Base-by-base conservation (phyloP, 2,888 invertebrate species). In the Drosophila greeni region DNA sequence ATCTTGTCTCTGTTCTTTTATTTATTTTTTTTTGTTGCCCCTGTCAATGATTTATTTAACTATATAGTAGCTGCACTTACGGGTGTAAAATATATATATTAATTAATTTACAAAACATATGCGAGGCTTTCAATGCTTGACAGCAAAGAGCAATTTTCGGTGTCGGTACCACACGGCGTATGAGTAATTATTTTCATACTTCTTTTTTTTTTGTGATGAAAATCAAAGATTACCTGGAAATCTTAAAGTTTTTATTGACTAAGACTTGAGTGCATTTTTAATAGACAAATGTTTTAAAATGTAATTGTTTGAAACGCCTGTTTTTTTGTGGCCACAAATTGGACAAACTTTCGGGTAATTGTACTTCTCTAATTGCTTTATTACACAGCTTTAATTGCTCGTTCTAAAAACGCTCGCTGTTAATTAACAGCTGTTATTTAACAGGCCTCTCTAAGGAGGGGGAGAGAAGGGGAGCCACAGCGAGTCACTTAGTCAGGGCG, bases 61-160 rank as follows among this genome's bases (percentile, higher is more conserved):
- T 33, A 49, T 33, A 49, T 23, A 29, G 18, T 20, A 33, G 6
- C 29, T 70, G 60, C 73, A 75, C 72, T 78, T 75, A 64, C 48
- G 66, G 67, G 58, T 72, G 40, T 59, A 61, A 61, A 68, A 69
- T 73, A 74, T 74, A 66, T 72, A 57, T 72, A 58, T 74, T 82
- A 70, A 80, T 80, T 79, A 79, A 80, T 75, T 77, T 72, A 74
- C 57, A 76, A 75, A 80, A 73, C 79, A 73, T 71, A 73, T 68
- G 73, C 71, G 52, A 42, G 48, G 45, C 60, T 66, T 48, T 51
- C 36, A 51, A 47, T 54, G 43, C 69, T 49, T 73, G 78, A 68
- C 74, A 56, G 52, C 64, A 71, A 45, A 24, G 45, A 33, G 26
- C n/a, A 40, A 47, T 60, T 60, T 60, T 57, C 37, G 14, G 54